phyloP scores from a whole-genome alignment of 2,888 invertebrate species.

The Eurois occulta region DNA sequence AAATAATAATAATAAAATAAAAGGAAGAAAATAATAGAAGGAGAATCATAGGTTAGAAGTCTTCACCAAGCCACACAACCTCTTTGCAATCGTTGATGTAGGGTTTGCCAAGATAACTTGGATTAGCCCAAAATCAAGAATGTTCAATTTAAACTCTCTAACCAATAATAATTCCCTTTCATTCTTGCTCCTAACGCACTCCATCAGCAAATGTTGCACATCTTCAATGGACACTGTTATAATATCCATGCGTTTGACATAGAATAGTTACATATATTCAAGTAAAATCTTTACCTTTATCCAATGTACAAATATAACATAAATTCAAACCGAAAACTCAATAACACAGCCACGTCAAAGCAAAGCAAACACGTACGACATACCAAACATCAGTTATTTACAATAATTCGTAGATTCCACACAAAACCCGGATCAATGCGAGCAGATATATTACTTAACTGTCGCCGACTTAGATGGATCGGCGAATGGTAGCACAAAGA shows the following conservation, averaged over 20 bases:
- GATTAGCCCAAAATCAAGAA: too few species aligned
- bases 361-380: background rate
- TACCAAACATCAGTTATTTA: conserved; percentile 40
- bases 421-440: conserved; percentile 53
- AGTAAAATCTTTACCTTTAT: background rate
- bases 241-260: background rate
- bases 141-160: too few species aligned
- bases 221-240: too few species aligned
- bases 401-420: conserved; percentile 35
- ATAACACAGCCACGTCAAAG: conserved; percentile 4
- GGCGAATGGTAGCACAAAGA: conserved; percentile 61
- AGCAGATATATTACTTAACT: conserved; percentile 67
- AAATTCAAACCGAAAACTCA: background rate
- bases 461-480: conserved; percentile 70
- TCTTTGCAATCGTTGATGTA: too few species aligned
- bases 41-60: too few species aligned
- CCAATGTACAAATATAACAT: background rate
- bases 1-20: too few species aligned
- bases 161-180: too few species aligned
- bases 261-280: background rate
- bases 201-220: too few species aligned
- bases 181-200: too few species aligned
- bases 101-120: too few species aligned
- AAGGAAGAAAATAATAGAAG: too few species aligned
- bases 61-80: too few species aligned